Evolutionary conservation across 1,140 invertebrate genomes (phyloP), one percentile per base, ranked within the genome.

Genomic region (Musca domestica): DNA sequence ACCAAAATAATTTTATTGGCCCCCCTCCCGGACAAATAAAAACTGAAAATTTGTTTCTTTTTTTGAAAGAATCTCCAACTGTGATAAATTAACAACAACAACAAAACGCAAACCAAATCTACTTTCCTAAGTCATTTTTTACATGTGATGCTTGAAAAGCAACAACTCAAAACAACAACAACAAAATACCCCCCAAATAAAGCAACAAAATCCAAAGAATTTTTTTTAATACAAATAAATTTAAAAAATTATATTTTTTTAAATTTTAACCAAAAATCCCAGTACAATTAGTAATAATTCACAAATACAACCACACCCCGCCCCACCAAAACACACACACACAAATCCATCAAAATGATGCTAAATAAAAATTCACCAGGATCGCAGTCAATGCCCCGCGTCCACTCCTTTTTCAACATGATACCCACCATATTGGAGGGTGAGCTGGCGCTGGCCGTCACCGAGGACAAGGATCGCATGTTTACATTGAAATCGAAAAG

Each of bases 401-500:
- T 80, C 46, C 77, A 80, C 63, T 80, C 77, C 27, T 80, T 80
- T 64, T 80, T 80, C 74, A 80, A 80, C 46, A 80, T 77, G 76
- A 80, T 80, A 72, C 77, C 77, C 5, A 75, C 77, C 56, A 78
- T 80, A 56, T 67, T 80, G 73, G 76, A 80, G 71, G 75, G 76
- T 64, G 78, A 80, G 71, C 71, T 80, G 74, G 78, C 78, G 17
- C 67, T 78, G 17, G 74, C 78, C 2, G 80, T 80, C 63, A 22
- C 73, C 19, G 73, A 72, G 71, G 78, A 80, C 76, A 72, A 74
- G 34, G 75, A 80, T 58, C 80, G 78, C 54, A 80, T 80, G 78
- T 80, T 80, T 70, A 76, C 76, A 19, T 77, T 80, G 20, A 80
- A 80, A 51, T 80, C 78, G 17, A 73, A 78, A 72, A 80, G 78